Base-by-base conservation (phyloP, 1,140 invertebrate species). In the Cherax destructor region DNA sequence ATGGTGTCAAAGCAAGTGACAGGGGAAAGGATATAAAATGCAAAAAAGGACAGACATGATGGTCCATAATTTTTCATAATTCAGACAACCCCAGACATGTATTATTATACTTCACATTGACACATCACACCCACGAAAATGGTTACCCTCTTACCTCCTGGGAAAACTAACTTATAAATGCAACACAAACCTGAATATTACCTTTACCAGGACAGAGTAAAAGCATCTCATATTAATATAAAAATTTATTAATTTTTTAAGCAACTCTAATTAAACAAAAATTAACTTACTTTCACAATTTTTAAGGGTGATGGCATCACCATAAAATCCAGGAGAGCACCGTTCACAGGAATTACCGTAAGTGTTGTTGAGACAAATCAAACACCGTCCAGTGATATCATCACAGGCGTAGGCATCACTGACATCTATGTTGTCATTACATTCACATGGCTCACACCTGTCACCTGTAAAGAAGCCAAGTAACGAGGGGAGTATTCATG, bases 361-460 rank as follows among this genome's bases (percentile, higher is more conserved):
- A 0, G 98, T 99, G 93, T 99, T 98, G 94, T 99, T 98, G 77
- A 99, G 95, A 94, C 99, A 99, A 83, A 96, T 96, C 16, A 98
- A 94, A 94, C 98, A 99, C 92, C 97, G 96, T 0, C 98, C 98
- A 0, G 97, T 98, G n/a, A 97, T 95, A 0, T 97, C 97, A 94
- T 99, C 97, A 94, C 98, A 99, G 0, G 98, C 96, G 6, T 95
- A 96, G 0, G 97, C 96, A 93, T 98, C 97, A 13, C n/a, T 95
- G 0, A 96, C 95, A 94, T 99, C 97, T 69, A 99, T 99, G 94
- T 99, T 99, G 3, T 97, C 97, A 21, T 97, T 99, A 94, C 98
- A 99, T 85, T 98, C 95, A 94, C 98, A 99, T 2, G 96, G 96
- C 93, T 97, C 97, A 94, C 99, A 99, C 83, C 95, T 96, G 84